These are phyloP conservation scores for Drosophila pseudoobscura DNA, from an alignment of 1,140 invertebrate genomes.

Conservation along the genomic window DNA sequence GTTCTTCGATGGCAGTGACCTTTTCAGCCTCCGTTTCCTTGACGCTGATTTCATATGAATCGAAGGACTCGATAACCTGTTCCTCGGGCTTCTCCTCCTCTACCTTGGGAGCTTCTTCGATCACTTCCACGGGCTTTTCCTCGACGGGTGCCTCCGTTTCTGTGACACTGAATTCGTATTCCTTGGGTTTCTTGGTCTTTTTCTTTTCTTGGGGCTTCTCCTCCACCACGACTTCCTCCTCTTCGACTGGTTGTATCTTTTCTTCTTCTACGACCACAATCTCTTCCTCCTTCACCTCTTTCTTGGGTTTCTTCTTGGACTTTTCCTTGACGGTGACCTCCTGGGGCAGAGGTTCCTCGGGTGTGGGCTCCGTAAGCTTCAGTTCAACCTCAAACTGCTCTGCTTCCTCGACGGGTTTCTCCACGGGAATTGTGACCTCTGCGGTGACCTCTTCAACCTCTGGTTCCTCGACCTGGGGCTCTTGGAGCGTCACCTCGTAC, in stretches of 20 bases:
- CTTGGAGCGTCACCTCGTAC: conserved; percentile 84
- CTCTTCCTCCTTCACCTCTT: conserved; percentile 50
- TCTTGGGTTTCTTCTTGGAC: conserved; percentile 65
- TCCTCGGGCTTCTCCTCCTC: conserved; percentile 44
- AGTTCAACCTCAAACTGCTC: conserved; percentile 61
- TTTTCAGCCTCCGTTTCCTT: conserved; percentile 60
- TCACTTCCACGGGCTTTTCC: conserved; percentile 49
- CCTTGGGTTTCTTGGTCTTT: conserved; percentile 44
- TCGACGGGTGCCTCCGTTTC: conserved; percentile 56
- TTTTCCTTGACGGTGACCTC: conserved; percentile 81
- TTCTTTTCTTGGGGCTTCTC: conserved; percentile 36
- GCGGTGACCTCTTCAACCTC: conserved; percentile 79
- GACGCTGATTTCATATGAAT: conserved; percentile 68
- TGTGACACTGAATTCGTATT: conserved; percentile 63
- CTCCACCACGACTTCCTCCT: conserved; percentile 13
- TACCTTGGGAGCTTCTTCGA: conserved; percentile 51
- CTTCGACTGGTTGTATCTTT: conserved; percentile 30
- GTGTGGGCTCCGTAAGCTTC: conserved; percentile 59
- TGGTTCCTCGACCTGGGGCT: conserved; percentile 67
- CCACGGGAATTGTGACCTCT: conserved; percentile 51
- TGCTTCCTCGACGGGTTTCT: conserved; percentile 34
- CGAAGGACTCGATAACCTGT: conserved; percentile 59
- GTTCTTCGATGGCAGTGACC: conserved; percentile 23
- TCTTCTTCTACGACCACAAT: conserved; percentile 70
- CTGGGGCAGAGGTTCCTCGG: conserved; percentile 60